Conservation (phyloP, 37 sponge, comb jelly and placozoan genomes). For the Chondrosia reniformis region DNA sequence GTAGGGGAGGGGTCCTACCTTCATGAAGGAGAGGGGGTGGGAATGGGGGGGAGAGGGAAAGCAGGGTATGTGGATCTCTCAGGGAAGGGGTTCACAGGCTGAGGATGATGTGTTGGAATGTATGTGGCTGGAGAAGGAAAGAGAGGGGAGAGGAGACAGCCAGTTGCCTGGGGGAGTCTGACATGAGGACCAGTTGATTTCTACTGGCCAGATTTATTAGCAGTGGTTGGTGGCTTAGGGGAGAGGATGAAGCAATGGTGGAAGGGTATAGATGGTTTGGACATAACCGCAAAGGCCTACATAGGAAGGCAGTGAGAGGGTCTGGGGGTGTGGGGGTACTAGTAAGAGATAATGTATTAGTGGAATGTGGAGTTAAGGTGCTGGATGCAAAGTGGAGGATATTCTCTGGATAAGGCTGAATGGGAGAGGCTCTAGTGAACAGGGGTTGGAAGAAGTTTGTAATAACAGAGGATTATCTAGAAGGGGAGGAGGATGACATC, state of each 20-base stretch:
- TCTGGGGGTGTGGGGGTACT: not conserved
- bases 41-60: not conserved
- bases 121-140: not conserved
- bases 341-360: too few relatives aligned
- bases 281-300: not conserved
- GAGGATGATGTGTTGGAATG: conserved; percentile 27
- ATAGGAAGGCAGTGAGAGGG: not conserved
- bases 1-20: too few relatives aligned
- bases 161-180: not conserved
- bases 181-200: not conserved
- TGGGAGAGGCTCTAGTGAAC: too few relatives aligned
- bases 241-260: too few relatives aligned
- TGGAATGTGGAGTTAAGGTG: too few relatives aligned
- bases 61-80: not conserved
- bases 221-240: too few relatives aligned
- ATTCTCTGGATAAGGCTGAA: too few relatives aligned
- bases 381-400: too few relatives aligned
- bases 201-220: not conserved
- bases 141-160: not conserved
- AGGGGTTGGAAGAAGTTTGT: too few relatives aligned
- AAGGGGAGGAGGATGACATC: too few relatives aligned
- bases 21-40: not conserved
- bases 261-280: not conserved
- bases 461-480: too few relatives aligned
- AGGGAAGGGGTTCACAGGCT: conserved; percentile 8